Conservation (phyloP, 2,888 invertebrate species). For the Caenorhabditis zanzibari region DNA sequence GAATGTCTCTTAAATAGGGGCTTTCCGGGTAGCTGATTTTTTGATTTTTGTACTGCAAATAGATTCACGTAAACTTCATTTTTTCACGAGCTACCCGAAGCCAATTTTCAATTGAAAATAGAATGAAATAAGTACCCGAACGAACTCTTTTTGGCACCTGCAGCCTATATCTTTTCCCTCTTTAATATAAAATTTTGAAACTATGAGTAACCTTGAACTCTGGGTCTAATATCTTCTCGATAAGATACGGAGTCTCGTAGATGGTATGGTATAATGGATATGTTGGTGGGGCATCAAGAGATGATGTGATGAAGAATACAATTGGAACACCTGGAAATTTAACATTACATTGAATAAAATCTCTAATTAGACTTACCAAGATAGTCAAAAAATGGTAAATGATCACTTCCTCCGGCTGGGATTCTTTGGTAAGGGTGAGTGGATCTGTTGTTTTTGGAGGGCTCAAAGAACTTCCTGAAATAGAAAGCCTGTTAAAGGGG, state of each 20-base stretch:
- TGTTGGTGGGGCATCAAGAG: constrained; percentile 59
- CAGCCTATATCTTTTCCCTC: too few relatives aligned
- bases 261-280: constrained; percentile 82
- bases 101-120: too few relatives aligned
- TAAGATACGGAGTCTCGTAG: constrained; percentile 81
- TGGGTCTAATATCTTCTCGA: constrained; percentile 81
- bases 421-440: constrained; percentile 49
- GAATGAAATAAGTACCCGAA: too few relatives aligned
- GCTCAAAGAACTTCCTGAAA: constrained; percentile 40
- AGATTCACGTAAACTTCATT: too few relatives aligned
- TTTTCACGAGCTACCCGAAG: too few relatives aligned
- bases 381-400: constrained; percentile 84
- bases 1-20: too few relatives aligned
- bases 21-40: too few relatives aligned
- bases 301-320: constrained; percentile 81
- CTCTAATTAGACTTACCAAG: constrained; percentile 69
- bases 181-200: too few relatives aligned
- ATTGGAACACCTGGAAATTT: constrained; percentile 79
- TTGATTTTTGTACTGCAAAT: too few relatives aligned
- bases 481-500: too few relatives aligned
- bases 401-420: constrained; percentile 85
- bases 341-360: constrained; percentile 60
- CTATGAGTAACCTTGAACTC: constrained; percentile 41
- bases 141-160: too few relatives aligned
- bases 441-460: constrained; percentile 31